Evolutionary conservation across 2,888 invertebrate genomes (phyloP).

Genomic region (Synergus itoensis): DNA sequence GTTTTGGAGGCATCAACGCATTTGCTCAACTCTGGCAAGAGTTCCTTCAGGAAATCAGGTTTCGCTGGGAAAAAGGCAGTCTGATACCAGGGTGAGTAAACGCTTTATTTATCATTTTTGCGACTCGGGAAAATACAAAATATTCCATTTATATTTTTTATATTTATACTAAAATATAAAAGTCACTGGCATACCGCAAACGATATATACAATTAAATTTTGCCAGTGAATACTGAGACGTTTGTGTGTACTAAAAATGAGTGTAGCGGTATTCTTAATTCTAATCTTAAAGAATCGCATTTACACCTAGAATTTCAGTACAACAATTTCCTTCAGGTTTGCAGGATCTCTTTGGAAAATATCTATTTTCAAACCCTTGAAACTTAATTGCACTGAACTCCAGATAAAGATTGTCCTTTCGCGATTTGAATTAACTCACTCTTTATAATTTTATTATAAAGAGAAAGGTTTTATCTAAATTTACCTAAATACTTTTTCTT

Average conservation of each 20-base stretch:
- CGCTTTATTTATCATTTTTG: conserved; percentile 51
- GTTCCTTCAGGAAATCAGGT: conserved; percentile 93
- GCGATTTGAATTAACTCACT: not conserved
- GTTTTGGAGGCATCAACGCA: conserved; percentile 86
- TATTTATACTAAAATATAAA: conserved; percentile 29
- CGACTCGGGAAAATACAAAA: conserved; percentile 22
- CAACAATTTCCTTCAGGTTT: not conserved
- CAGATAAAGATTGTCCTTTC: not conserved
- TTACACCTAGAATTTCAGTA: not conserved
- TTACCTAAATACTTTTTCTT: not conserved
- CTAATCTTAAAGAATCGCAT: not conserved
- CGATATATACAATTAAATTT: conserved; percentile 32
- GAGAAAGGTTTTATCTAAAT: not conserved
- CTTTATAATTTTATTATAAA: not conserved
- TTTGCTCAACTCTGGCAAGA: conserved; percentile 97
- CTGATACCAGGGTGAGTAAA: conserved; percentile 90
- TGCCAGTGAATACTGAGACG: conserved; percentile 39
- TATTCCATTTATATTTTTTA: conserved; percentile 35
- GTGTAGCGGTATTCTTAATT: conserved; percentile 28
- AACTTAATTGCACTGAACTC: conserved; percentile 15
- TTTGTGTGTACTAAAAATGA: conserved; percentile 36
- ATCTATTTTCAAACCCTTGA: not conserved
- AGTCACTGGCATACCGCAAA: conserved; percentile 29
- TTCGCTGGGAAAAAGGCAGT: conserved; percentile 91
- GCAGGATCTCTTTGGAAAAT: conserved; percentile 17